A percentile compares a stretch with the other conserved stretches of the same genome.
phyloP scores from a whole-genome alignment of 2,888 invertebrate species.

The Parapristionchus giblindavisi region DNA sequence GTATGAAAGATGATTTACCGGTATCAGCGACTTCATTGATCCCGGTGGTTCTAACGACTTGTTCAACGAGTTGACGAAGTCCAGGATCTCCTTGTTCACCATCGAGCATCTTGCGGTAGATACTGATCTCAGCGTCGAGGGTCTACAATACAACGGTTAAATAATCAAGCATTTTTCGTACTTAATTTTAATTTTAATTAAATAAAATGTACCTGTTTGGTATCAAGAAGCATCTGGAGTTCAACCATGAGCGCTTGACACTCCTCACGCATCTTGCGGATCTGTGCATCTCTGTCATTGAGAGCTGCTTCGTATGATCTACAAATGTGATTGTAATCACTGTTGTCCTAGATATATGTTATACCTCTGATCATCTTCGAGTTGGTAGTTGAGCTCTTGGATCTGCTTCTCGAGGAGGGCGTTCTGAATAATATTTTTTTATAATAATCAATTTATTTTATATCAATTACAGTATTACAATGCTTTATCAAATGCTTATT shows the following conservation, averaged over 20 bases:
- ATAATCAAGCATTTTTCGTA: background rate
- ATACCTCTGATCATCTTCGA: constrained; percentile 71
- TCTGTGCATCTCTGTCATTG: constrained; percentile 70
- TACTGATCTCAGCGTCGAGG: constrained; percentile 74
- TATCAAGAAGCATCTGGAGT: constrained; percentile 72
- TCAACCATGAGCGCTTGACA: constrained; percentile 71
- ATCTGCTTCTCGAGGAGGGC: constrained; percentile 73
- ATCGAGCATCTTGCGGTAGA: constrained; percentile 74
- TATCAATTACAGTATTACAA: too few relatives aligned
- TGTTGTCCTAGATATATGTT: background rate
- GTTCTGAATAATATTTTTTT: constrained; percentile 69
- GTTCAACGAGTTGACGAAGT: constrained; percentile 62
- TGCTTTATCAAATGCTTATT: too few relatives aligned
- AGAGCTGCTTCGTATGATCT: constrained; percentile 71
- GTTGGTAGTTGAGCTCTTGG: constrained; percentile 72
- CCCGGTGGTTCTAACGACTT: constrained; percentile 62
- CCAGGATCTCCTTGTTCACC: constrained; percentile 72
- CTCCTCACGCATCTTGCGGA: constrained; percentile 70
- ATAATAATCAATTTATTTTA: too few relatives aligned
- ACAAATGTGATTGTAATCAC: background rate
- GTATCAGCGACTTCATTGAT: constrained; percentile 61
- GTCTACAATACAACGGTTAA: constrained; percentile 69
- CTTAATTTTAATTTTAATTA: background rate
- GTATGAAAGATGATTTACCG: constrained; percentile 40
- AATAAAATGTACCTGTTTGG: constrained; percentile 69